A percentile compares a stretch with the other conserved stretches of the same genome.
Conservation (phyloP, 2,797 vertebrate species). For the Malacoraja senta region DNA sequence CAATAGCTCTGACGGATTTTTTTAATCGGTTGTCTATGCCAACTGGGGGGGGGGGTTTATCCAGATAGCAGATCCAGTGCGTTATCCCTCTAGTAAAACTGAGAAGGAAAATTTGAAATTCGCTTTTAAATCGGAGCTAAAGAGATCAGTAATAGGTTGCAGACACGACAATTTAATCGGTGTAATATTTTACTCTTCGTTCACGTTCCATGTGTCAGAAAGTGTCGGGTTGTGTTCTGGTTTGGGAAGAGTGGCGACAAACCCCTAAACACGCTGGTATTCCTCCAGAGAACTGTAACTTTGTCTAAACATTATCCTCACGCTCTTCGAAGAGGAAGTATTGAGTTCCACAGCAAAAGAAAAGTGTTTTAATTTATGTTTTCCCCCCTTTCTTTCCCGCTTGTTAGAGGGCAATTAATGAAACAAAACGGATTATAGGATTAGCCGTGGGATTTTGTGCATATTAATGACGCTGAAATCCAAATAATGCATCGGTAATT, state of each 20-base stretch:
- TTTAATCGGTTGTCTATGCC: neutral
- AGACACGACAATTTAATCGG: neutral
- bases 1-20: too few relatives aligned
- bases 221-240: neutral
- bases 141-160: neutral
- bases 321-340: conserved; percentile 38
- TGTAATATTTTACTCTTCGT: neutral
- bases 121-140: neutral
- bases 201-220: neutral
- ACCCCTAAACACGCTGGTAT: neutral
- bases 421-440: conserved; percentile 51
- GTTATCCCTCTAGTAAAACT: neutral
- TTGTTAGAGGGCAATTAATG: conserved; percentile 47
- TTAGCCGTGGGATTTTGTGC: conserved; percentile 49
- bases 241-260: neutral
- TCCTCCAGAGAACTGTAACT: neutral
- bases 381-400: conserved; percentile 31
- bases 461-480: conserved; percentile 47
- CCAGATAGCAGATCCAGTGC: neutral
- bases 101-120: neutral
- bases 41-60: neutral
- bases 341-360: conserved; percentile 41
- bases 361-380: conserved; percentile 45
- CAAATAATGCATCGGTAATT: conserved; percentile 49
- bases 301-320: neutral